Percentiles rank a stretch among this genome's conserved stretches.
phyloP scores from a whole-genome alignment of 1,140 invertebrate genomes.

The Magallana gigas region DNA sequence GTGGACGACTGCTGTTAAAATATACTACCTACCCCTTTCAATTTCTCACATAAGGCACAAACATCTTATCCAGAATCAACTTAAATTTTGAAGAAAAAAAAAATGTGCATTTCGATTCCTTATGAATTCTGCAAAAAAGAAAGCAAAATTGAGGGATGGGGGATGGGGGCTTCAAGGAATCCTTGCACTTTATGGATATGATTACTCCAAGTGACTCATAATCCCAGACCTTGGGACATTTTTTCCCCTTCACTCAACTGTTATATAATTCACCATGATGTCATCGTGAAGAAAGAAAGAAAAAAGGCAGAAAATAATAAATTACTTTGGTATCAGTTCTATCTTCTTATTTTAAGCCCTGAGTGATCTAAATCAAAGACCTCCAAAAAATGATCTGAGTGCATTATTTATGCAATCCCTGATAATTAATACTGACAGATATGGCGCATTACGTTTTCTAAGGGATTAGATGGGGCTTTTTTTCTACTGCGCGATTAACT shows the following conservation, averaged over 20 bases:
- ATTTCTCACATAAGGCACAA: too few species aligned
- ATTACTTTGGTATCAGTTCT: background rate
- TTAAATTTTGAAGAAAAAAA: too few species aligned
- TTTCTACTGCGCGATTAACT: background rate
- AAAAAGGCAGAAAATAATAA: background rate
- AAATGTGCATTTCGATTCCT: too few species aligned
- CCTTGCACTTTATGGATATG: too few species aligned
- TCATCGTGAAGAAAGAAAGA: background rate
- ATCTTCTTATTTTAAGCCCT: background rate
- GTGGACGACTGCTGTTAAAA: too few species aligned
- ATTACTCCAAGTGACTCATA: too few species aligned
- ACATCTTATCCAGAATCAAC: too few species aligned
- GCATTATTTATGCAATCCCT: background rate
- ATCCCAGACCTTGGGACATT: too few species aligned
- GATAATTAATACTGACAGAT: background rate
- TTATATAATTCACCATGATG: background rate
- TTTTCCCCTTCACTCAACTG: background rate
- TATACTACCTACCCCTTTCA: too few species aligned
- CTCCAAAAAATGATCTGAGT: background rate
- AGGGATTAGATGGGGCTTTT: background rate
- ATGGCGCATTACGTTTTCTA: background rate
- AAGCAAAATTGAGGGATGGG: too few species aligned
- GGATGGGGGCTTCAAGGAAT: too few species aligned
- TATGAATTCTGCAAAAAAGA: too few species aligned
- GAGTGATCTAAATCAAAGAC: slow-evolving; percentile 13